A percentile compares a stretch with the other conserved stretches of the same genome.
Evolutionary conservation across 2,888 invertebrate genomes (phyloP).

Genomic region (Spilosoma lubricipeda): DNA sequence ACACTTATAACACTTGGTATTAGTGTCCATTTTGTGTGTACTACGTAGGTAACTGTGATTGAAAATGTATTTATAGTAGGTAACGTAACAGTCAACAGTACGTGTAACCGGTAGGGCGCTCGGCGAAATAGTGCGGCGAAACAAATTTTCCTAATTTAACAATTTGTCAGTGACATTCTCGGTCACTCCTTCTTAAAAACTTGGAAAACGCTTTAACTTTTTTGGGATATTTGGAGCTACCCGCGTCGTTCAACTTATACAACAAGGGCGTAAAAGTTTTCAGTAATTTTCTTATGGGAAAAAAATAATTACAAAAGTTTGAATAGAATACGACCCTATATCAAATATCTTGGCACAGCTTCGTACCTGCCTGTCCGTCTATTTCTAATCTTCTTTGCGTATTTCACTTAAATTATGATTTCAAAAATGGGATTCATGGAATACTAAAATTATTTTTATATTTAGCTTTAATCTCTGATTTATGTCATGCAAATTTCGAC

Average conservation of each 20-base stretch:
- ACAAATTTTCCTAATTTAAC: slow-evolving; percentile 39
- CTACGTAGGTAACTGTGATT: too few species aligned
- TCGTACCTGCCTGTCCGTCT: background rate
- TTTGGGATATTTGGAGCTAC: slow-evolving; percentile 50
- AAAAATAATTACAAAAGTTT: slow-evolving; percentile 66
- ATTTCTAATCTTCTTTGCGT: background rate
- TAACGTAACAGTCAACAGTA: too few species aligned
- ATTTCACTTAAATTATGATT: slow-evolving; percentile 3
- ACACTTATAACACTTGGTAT: too few species aligned
- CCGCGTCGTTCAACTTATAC: slow-evolving; percentile 52
- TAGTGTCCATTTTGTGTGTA: too few species aligned
- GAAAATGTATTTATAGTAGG: too few species aligned
- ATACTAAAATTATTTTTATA: background rate
- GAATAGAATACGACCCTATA: slow-evolving; percentile 44
- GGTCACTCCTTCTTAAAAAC: slow-evolving; percentile 51
- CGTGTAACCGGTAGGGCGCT: too few species aligned
- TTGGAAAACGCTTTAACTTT: slow-evolving; percentile 52
- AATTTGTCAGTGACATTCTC: slow-evolving; percentile 56
- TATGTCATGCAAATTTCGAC: background rate
- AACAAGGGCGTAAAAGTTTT: slow-evolving; percentile 53
- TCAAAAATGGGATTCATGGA: background rate
- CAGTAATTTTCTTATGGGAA: slow-evolving; percentile 60
- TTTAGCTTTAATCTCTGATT: background rate
- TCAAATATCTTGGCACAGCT: slow-evolving; percentile 18
- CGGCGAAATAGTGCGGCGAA: too few species aligned